Conservation (phyloP, 2,888 invertebrate genomes). For the Diarsia mendica region DNA sequence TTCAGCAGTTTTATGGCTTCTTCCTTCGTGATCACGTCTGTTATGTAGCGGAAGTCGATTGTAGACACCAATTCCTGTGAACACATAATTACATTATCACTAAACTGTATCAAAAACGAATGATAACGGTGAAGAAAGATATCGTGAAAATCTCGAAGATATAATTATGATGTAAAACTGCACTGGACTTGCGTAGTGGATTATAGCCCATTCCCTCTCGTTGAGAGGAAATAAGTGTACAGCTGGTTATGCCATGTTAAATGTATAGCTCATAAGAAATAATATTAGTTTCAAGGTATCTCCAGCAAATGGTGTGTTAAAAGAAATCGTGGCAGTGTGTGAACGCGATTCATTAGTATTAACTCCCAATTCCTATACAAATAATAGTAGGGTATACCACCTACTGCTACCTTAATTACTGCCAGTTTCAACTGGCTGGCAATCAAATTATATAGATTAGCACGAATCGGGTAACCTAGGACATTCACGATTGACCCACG, state of each 20-base stretch:
- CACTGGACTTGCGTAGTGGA: background rate
- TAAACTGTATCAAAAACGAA: background rate
- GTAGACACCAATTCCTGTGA: constrained; percentile 93
- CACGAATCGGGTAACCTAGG: background rate
- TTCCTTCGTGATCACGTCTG: constrained; percentile 95
- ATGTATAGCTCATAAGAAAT: background rate
- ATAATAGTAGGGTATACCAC: no score
- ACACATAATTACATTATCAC: constrained; percentile 26
- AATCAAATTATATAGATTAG: background rate
- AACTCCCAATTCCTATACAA: background rate
- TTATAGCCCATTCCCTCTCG: background rate
- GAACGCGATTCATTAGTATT: background rate
- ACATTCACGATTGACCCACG: background rate
- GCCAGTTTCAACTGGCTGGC: background rate
- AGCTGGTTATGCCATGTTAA: background rate
- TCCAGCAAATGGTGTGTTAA: background rate
- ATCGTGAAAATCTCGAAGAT: background rate
- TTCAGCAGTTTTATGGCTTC: constrained; percentile 94
- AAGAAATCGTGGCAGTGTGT: background rate
- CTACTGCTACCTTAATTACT: background rate
- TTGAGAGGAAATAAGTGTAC: no score
- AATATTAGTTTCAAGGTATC: background rate
- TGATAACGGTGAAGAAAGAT: no score
- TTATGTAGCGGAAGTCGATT: constrained; percentile 96
- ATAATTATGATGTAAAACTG: background rate